These are phyloP conservation scores for Microtus ochrogaster DNA, from an alignment of 2,113 vertebrate species.

Conservation along the genomic window DNA sequence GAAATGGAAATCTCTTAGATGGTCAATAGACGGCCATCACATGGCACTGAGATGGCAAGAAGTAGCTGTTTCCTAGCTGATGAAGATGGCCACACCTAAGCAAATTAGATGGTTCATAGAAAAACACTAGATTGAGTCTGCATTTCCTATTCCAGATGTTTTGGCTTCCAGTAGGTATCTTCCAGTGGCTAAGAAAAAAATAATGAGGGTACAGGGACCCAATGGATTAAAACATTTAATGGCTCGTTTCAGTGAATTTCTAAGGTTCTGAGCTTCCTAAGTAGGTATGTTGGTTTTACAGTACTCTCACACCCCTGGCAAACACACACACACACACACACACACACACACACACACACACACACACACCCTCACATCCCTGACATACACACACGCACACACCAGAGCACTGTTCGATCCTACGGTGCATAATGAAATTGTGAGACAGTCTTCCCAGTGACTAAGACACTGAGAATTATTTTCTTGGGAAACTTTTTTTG, in stretches of 20 bases:
- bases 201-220: neutral
- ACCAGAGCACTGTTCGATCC: neutral
- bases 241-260: neutral
- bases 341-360: too few species aligned
- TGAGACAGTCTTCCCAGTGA: neutral
- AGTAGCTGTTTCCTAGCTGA: neutral
- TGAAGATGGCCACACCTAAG: neutral
- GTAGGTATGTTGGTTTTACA: neutral
- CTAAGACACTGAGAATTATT: neutral
- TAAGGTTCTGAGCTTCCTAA: neutral
- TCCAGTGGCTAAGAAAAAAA: neutral
- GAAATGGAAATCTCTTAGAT: neutral
- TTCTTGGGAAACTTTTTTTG: neutral
- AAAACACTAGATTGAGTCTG: neutral
- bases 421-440: neutral
- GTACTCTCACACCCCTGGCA: neutral
- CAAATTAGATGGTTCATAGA: neutral
- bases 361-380: neutral
- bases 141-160: neutral
- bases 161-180: neutral
- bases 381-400: neutral
- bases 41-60: neutral
- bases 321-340: neutral
- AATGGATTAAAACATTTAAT: slow-evolving; percentile 14
- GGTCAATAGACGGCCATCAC: neutral